Evolutionary conservation across 2,888 invertebrate species (phyloP).

Genomic region (Mechanitis messenoides): DNA sequence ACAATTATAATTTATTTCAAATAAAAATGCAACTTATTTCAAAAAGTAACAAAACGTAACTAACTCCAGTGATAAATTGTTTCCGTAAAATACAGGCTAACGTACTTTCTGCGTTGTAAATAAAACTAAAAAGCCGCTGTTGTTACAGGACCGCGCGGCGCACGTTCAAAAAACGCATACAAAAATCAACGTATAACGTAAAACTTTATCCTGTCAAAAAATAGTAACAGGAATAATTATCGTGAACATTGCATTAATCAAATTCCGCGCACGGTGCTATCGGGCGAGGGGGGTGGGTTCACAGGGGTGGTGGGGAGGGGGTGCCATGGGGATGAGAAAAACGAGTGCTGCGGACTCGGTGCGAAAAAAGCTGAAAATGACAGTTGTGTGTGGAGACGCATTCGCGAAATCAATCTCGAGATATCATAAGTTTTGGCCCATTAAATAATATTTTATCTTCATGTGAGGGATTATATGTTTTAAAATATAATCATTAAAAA

Average conservation of each 20-base stretch:
- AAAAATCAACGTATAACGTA: slow-evolving; percentile 50
- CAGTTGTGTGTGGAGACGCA: slow-evolving; percentile 35
- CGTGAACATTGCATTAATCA: slow-evolving; percentile 76
- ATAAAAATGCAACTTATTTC: neutral
- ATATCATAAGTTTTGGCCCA: slow-evolving; percentile 23
- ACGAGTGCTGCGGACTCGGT: slow-evolving; percentile 68
- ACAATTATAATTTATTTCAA: neutral
- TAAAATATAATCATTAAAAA: neutral
- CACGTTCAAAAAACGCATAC: slow-evolving; percentile 24
- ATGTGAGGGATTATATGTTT: neutral
- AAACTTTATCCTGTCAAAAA: slow-evolving; percentile 71
- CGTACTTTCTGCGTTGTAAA: slow-evolving; percentile 14
- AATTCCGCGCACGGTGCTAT: slow-evolving; percentile 74
- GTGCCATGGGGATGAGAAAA: slow-evolving; percentile 48
- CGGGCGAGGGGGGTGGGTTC: slow-evolving; percentile 41
- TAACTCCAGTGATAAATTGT: neutral
- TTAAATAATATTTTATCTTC: neutral
- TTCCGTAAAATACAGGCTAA: slow-evolving; percentile 9
- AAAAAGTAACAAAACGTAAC: neutral
- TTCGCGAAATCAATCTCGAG: slow-evolving; percentile 38
- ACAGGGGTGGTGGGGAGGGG: slow-evolving; percentile 27
- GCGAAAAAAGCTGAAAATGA: slow-evolving; percentile 70
- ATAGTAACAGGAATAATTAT: slow-evolving; percentile 76
- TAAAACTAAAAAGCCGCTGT: slow-evolving; percentile 16
- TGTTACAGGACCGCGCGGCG: slow-evolving; percentile 24